Conservation (phyloP, 2,113 vertebrate genomes). For the Strix aluco region DNA sequence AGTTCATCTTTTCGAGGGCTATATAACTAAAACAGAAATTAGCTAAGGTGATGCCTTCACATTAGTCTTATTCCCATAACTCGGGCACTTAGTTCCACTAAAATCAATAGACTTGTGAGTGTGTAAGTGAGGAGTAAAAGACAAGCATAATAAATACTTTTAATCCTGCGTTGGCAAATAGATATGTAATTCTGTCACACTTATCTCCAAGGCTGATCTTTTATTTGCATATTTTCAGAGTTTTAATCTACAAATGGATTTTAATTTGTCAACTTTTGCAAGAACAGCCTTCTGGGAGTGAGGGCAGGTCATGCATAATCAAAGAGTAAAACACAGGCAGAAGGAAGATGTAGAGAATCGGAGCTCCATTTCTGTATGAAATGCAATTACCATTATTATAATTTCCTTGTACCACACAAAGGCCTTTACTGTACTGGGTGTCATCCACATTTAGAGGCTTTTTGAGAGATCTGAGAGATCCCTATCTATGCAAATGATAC, state of each 20-base stretch:
- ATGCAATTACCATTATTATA: not conserved
- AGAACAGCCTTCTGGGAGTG: slow-evolving; percentile 5
- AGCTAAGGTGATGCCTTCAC: not conserved
- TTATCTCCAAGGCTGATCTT: slow-evolving; percentile 36
- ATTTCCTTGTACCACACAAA: not conserved
- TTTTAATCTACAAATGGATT: slow-evolving; percentile 61
- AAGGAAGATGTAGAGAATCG: not conserved
- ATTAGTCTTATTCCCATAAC: slow-evolving; percentile 45
- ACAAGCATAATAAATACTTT: slow-evolving; percentile 51
- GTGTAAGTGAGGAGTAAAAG: slow-evolving; percentile 18
- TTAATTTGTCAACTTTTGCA: slow-evolving; percentile 59
- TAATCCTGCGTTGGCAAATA: slow-evolving; percentile 27
- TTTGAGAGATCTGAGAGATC: not conserved
- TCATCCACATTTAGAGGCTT: not conserved
- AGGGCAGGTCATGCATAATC: slow-evolving; percentile 30
- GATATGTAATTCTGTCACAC: slow-evolving; percentile 40
- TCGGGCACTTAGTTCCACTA: slow-evolving; percentile 30
- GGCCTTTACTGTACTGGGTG: not conserved
- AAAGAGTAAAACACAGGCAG: slow-evolving; percentile 18
- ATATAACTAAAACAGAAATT: slow-evolving; percentile 14
- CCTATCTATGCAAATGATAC: not conserved
- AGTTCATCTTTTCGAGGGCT: not conserved
- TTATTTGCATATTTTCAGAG: slow-evolving; percentile 41
- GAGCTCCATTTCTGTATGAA: not conserved
- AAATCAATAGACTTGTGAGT: slow-evolving; percentile 45